Conservation (phyloP, 2,888 invertebrate genomes). For the Acanthoscelides obtectus region DNA sequence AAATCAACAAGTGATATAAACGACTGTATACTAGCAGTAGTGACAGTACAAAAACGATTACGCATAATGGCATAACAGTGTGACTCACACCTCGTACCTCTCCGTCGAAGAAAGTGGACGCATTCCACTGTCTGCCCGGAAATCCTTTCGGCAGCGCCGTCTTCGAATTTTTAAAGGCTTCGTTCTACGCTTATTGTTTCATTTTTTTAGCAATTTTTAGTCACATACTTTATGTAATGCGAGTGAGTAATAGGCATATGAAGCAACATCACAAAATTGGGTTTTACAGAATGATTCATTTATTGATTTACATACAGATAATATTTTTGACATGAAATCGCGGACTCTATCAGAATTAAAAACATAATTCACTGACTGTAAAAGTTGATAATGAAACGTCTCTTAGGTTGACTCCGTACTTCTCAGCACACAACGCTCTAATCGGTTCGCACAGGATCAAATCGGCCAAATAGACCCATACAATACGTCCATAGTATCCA, state of each 20-base stretch:
- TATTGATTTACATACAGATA: no score
- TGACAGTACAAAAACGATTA: neutral
- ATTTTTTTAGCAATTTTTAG: neutral
- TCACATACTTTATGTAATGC: neutral
- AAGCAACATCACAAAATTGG: neutral
- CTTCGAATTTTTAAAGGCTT: neutral
- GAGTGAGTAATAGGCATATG: neutral
- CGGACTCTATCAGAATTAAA: no score
- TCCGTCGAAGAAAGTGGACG: neutral
- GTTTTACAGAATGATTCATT: neutral
- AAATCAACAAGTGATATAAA: no score
- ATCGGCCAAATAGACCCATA: no score
- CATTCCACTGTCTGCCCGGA: neutral
- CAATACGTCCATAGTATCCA: no score
- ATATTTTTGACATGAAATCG: no score
- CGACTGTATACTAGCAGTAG: no score
- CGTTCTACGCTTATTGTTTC: neutral
- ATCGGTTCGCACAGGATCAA: no score
- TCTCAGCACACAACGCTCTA: no score
- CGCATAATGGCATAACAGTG: neutral
- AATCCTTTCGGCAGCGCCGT: neutral
- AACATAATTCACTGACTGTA: no score
- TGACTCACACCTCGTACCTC: neutral
- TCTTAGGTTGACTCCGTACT: no score
- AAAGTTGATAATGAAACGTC: no score